Evolutionary conservation across 2,797 vertebrate species (phyloP), one percentile per base, ranked within the genome.

Genomic region (Smutsia gigantea): DNA sequence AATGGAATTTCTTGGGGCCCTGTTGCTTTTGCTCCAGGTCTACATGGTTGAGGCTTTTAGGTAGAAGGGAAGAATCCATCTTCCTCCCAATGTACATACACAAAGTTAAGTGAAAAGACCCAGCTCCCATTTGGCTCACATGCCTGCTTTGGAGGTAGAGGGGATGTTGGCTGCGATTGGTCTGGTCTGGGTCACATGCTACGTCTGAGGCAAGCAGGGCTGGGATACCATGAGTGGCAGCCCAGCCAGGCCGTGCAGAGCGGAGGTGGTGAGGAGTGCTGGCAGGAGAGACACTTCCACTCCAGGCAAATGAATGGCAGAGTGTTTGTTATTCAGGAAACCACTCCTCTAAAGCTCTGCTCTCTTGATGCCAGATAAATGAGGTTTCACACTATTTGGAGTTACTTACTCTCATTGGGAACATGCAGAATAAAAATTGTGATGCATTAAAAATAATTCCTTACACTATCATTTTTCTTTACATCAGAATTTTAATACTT

Each of bases 271-370:
- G 90, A 83, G 81, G 93, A 31, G 34, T 57, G 83, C 87, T 96
- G 97, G 96, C 97, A 83, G 90, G 49, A 72, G 93, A 77, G 81
- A 49, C 85, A 63, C 90, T 96, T 97, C 85, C 93, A 94, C 87
- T 97, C 84, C 81, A 90, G 93, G 84, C 94, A 75, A 87, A 46
- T 95, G 97, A 97, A 97, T 95, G 96, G 95, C 83, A 37, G 79
- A 90, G 97, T 97, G 96, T 79, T 97, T 97, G 96, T 97, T 97
- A 97, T 97, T 96, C 97, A 95, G 95, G 97, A 97, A 96, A 91
- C 95, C 94, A 85, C 94, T 85, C 93, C 87, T 96, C 88, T 69
- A 81, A 95, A 94, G 93, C 93, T 93, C 81, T 95, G 5, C 88
- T 92, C 77, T 84, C 94, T 61, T 46, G 90, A 79, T 46, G 94